Conservation (phyloP, 1,140 invertebrate genomes). For the Drosophila funebris region DNA sequence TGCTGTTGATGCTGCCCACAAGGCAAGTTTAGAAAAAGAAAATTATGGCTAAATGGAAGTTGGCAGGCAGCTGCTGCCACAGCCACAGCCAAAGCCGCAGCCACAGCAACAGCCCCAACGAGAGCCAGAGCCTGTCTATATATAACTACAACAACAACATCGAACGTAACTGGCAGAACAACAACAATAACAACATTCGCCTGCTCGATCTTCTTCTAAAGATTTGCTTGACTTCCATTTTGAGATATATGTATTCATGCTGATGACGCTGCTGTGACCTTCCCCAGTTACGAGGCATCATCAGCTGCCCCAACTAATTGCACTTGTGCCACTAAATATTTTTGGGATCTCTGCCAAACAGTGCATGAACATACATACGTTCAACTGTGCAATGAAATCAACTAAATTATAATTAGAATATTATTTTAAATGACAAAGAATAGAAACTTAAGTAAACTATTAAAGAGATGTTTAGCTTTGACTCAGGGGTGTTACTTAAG, state of each 20-base stretch:
- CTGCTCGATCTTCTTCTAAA: slow-evolving; percentile 2
- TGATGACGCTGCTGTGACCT: not conserved
- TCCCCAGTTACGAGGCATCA: not conserved
- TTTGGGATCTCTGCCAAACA: slow-evolving; percentile 44
- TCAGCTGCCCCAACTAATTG: slow-evolving; percentile 22
- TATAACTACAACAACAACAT: slow-evolving; percentile 24
- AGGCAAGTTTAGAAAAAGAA: slow-evolving; percentile 60
- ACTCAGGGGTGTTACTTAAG: not conserved
- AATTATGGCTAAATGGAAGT: slow-evolving; percentile 64
- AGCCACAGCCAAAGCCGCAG: not conserved
- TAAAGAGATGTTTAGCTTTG: not conserved
- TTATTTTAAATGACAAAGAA: not conserved
- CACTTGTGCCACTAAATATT: slow-evolving; percentile 13
- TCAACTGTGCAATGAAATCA: slow-evolving; percentile 30
- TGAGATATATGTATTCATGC: not conserved
- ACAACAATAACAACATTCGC: slow-evolving; percentile 9
- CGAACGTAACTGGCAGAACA: not conserved
- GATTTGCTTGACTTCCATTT: slow-evolving; percentile 9
- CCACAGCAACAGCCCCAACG: not conserved
- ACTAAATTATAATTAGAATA: not conserved
- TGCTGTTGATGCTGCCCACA: slow-evolving; percentile 47
- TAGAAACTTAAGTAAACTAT: not conserved
- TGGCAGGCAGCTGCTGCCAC: slow-evolving; percentile 49
- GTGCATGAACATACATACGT: slow-evolving; percentile 45
- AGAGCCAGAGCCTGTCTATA: slow-evolving; percentile 24